phyloP scores from a whole-genome alignment of 1,140 invertebrate genomes.

The Hypsibius dujardini region DNA sequence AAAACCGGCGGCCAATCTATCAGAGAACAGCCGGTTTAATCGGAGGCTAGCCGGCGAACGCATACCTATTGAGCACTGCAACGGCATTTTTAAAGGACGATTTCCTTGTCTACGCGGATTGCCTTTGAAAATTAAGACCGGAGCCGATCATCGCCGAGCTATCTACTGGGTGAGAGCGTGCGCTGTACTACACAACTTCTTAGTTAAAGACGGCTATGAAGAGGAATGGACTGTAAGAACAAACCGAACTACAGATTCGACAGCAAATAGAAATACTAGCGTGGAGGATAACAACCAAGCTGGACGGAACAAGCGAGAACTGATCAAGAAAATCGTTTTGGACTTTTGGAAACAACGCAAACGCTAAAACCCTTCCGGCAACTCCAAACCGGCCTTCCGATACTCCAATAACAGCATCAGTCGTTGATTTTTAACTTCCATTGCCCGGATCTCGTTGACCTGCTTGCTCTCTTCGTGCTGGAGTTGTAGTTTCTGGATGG shows the following conservation, averaged over 20 bases:
- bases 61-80: not conserved
- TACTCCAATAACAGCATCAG: not conserved
- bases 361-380: not conserved
- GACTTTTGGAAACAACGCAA: not conserved
- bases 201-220: not conserved
- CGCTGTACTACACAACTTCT: slow-evolving; percentile 5
- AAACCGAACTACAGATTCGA: not conserved
- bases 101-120: not conserved
- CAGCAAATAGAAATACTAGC: not conserved
- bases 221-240: not conserved
- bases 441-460: not conserved
- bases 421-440: not conserved
- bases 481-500: not conserved
- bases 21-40: not conserved
- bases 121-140: not conserved
- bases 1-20: not conserved
- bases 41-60: not conserved
- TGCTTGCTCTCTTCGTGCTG: not conserved
- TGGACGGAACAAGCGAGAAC: not conserved
- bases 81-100: not conserved
- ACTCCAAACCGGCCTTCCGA: not conserved
- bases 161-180: not conserved
- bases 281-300: too few species aligned
- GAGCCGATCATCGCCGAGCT: not conserved
- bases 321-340: not conserved